Evolutionary conservation across 2,888 invertebrate species (phyloP).

Genomic region (Agrotis puta): DNA sequence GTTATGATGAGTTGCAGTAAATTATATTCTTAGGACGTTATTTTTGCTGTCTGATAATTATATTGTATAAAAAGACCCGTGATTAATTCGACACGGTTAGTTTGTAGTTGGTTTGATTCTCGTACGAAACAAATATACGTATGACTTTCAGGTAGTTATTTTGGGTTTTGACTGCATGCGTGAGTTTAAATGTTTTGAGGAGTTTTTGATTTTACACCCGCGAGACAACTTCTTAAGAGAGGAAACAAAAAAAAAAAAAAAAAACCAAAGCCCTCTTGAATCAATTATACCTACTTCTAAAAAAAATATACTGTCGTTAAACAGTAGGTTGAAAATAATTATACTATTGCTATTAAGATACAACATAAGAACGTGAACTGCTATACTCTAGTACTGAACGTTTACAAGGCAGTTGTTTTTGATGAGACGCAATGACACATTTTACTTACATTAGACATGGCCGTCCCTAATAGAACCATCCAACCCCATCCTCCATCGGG

Average conservation of each 20-base stretch:
- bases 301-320: neutral
- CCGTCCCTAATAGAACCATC: conserved; percentile 93
- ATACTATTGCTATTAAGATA: neutral
- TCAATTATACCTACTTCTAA: neutral
- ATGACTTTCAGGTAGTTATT: too few relatives aligned
- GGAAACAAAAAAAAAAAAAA: too few relatives aligned
- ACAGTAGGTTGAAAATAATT: neutral
- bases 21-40: neutral
- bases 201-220: too few relatives aligned
- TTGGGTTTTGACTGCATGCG: too few relatives aligned
- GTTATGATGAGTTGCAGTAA: neutral
- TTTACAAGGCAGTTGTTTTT: neutral
- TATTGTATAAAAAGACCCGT: too few relatives aligned
- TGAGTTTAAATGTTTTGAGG: too few relatives aligned
- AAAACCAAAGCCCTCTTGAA: neutral
- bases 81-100: too few relatives aligned
- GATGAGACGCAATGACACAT: neutral
- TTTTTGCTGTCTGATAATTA: too few relatives aligned
- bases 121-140: too few relatives aligned
- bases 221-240: too few relatives aligned
- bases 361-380: too few relatives aligned
- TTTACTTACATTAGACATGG: conserved; percentile 92
- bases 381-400: neutral
- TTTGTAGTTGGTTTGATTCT: too few relatives aligned
- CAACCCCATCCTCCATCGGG: conserved; percentile 95